Percentiles rank a stretch among this genome's conserved stretches.
Evolutionary conservation across 2,113 vertebrate species (phyloP).

Genomic region (Macquaria ambigua): DNA sequence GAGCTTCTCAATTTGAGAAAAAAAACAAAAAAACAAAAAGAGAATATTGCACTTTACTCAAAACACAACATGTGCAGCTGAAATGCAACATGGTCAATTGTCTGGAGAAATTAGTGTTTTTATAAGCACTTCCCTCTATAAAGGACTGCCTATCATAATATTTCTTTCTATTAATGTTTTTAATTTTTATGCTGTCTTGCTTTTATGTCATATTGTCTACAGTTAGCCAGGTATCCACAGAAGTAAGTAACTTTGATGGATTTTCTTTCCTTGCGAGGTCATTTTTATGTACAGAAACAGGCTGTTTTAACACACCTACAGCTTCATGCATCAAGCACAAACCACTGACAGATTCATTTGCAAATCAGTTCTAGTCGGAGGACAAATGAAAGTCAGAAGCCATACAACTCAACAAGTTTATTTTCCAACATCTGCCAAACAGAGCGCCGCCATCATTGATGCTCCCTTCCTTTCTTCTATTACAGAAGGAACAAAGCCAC

Average conservation of each 20-base stretch:
- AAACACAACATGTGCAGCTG: background rate
- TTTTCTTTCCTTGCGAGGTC: background rate
- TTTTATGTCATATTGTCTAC: background rate
- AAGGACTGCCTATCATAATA: background rate
- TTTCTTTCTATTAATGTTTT: background rate
- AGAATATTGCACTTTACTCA: background rate
- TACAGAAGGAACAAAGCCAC: conserved; percentile 41
- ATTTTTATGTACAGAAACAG: background rate
- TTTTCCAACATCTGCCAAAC: conserved; percentile 21
- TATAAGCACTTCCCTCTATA: background rate
- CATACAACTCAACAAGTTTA: conserved; percentile 33
- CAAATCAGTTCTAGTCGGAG: conserved; percentile 36
- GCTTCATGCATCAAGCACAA: conserved; percentile 12
- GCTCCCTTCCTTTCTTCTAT: conserved; percentile 38
- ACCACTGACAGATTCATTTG: conserved; percentile 43
- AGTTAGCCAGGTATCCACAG: background rate
- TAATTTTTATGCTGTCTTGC: background rate
- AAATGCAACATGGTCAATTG: no score
- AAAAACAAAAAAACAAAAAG: background rate
- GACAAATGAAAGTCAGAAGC: conserved; percentile 66
- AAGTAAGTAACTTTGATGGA: background rate
- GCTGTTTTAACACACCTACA: conserved; percentile 12
- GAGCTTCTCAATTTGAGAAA: background rate
- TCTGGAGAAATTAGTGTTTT: background rate
- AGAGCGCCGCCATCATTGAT: conserved; percentile 5